Conservation (phyloP, 2,888 invertebrate genomes). For the Timema podura region DNA sequence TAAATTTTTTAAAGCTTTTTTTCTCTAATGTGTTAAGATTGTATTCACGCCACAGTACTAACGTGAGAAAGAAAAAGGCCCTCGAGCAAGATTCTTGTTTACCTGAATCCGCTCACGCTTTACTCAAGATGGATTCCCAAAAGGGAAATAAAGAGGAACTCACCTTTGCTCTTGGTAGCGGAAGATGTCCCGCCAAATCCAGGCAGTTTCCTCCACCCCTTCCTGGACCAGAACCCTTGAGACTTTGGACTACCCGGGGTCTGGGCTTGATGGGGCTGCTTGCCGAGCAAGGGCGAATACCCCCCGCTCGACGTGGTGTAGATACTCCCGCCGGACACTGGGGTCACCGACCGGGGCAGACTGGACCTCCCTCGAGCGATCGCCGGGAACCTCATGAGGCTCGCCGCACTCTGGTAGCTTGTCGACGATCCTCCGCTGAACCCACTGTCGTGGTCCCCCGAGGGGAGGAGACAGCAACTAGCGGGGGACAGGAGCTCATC, state of each 20-base stretch:
- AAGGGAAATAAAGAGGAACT: neutral
- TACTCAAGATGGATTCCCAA: no score
- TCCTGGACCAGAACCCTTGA: conserved; percentile 66
- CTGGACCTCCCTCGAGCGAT: neutral
- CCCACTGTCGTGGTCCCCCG: conserved; percentile 59
- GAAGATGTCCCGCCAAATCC: conserved; percentile 57
- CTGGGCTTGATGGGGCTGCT: neutral
- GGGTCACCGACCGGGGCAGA: conserved; percentile 13
- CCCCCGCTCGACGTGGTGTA: conserved; percentile 18
- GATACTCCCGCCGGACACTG: conserved; percentile 13
- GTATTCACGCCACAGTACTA: no score
- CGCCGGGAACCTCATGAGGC: conserved; percentile 14
- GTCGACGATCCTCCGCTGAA: conserved; percentile 52
- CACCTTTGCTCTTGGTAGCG: conserved; percentile 3
- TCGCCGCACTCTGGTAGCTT: conserved; percentile 18
- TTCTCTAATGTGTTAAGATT: no score
- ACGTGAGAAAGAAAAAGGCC: no score
- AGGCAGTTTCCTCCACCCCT: conserved; percentile 74
- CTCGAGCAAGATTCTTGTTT: no score
- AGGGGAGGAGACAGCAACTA: conserved; percentile 11
- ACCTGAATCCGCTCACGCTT: no score
- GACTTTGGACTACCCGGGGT: neutral
- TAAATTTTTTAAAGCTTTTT: no score
- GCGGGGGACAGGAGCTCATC: conserved; percentile 69
- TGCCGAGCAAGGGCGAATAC: conserved; percentile 15